A percentile compares a stretch with the other conserved stretches of the same genome.
phyloP scores from a whole-genome alignment of 92 coral and sea anemone species.

The Parazoanthus darwini region DNA sequence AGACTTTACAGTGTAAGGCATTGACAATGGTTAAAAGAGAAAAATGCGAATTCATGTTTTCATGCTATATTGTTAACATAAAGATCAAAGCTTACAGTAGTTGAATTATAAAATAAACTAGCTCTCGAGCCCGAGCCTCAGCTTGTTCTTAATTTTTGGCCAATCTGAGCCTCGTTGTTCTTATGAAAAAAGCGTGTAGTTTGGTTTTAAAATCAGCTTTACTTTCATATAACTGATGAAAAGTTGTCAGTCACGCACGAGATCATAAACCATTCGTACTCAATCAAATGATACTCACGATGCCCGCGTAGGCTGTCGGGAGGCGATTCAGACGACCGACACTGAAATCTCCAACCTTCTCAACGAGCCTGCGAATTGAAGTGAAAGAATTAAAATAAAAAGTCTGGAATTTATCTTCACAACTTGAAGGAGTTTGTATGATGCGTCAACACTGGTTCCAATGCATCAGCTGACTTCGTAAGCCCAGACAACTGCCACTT shows the following conservation, averaged over 20 bases:
- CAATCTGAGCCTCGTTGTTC: too few relatives aligned
- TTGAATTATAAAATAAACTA: too few relatives aligned
- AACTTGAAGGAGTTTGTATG: neutral
- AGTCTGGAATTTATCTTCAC: neutral
- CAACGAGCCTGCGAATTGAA: constrained; percentile 63
- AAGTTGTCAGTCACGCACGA: neutral
- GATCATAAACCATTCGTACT: neutral
- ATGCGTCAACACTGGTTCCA: neutral
- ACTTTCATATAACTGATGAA: neutral
- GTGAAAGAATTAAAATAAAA: neutral
- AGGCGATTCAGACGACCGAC: constrained; percentile 74
- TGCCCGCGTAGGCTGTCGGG: constrained; percentile 68
- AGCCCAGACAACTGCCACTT: neutral
- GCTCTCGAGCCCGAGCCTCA: too few relatives aligned
- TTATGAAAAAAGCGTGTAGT: neutral
- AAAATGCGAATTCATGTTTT: too few relatives aligned
- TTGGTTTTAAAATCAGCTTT: neutral
- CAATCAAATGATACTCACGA: constrained; percentile 50
- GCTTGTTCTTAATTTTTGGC: too few relatives aligned
- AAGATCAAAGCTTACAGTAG: too few relatives aligned
- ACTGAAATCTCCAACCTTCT: constrained; percentile 62
- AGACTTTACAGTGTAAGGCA: too few relatives aligned
- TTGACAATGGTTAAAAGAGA: too few relatives aligned
- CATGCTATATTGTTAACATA: too few relatives aligned
- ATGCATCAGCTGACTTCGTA: neutral